These are phyloP conservation scores for Sarcophaga peregrina DNA, from an alignment of 1,140 invertebrate genomes.

Conservation along the genomic window DNA sequence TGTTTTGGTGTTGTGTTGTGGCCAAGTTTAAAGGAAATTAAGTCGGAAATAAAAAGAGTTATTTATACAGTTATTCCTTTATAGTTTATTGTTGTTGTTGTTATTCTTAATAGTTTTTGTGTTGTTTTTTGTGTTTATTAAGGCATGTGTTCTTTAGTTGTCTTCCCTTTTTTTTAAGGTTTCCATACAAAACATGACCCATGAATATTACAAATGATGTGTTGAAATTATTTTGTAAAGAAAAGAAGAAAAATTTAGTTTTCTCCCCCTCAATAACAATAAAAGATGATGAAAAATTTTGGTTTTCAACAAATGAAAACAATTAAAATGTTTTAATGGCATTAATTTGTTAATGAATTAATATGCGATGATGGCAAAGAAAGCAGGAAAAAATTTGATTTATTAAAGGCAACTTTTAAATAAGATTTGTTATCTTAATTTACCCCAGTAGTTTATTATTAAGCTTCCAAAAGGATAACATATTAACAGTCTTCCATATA, in stretches of 20 bases:
- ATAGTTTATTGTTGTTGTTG: no score
- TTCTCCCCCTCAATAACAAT: no score
- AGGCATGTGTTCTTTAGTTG: neutral
- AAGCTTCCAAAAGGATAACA: no score
- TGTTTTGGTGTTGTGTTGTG: constrained; percentile 18
- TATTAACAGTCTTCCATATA: no score
- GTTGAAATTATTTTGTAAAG: neutral
- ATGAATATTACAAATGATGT: constrained; percentile 12
- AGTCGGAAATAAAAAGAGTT: constrained; percentile 35
- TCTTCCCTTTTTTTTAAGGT: neutral
- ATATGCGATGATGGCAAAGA: no score
- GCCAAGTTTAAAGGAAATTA: constrained; percentile 38
- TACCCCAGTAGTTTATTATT: no score
- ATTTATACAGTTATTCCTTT: neutral
- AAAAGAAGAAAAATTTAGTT: no score
- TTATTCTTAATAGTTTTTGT: neutral
- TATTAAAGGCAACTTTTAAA: no score
- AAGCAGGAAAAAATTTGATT: no score
- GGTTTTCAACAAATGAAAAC: neutral
- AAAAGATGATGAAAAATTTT: neutral
- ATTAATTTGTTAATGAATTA: no score
- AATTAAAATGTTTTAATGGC: neutral
- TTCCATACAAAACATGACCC: neutral
- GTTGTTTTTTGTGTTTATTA: neutral
- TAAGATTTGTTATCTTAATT: no score